Conservation (phyloP, 2,888 invertebrate species). For the Chymomyza caudatula region DNA sequence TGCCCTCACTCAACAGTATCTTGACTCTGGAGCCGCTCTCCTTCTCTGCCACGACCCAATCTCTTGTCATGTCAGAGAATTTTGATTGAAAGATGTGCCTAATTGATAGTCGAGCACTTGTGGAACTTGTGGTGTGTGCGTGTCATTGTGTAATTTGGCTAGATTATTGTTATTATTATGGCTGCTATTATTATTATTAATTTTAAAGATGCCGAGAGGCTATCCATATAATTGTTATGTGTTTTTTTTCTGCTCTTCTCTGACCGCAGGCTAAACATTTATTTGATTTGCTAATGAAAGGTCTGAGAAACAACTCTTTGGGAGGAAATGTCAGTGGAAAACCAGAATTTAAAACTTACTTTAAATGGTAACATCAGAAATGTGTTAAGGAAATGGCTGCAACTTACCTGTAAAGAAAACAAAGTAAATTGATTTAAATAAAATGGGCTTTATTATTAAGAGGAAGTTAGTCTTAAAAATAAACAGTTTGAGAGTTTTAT, state of each 20-base stretch:
- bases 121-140: conserved; percentile 46
- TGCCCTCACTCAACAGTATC: background rate
- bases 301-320: conserved; percentile 2
- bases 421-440: conserved; percentile 60
- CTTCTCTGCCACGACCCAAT: background rate
- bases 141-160: conserved; percentile 71
- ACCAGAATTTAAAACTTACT: conserved; percentile 41
- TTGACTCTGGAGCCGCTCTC: background rate
- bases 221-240: background rate
- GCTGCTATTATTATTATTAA: conserved; percentile 33
- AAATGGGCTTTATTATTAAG: background rate
- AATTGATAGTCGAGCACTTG: conserved; percentile 64
- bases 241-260: background rate
- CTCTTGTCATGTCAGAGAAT: conserved; percentile 3
- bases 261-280: conserved; percentile 39
- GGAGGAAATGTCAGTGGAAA: conserved; percentile 7
- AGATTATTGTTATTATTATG: conserved; percentile 68
- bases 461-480: background rate
- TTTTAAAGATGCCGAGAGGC: background rate
- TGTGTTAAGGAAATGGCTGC: background rate
- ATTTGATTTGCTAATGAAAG: conserved; percentile 65
- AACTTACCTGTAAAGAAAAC: conserved; percentile 65
- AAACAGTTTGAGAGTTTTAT: background rate
- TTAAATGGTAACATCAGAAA: conserved; percentile 21
- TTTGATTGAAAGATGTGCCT: conserved; percentile 72